Base-by-base conservation (phyloP, 2,888 invertebrate genomes). In the Pristionchus fissidentatus region DNA sequence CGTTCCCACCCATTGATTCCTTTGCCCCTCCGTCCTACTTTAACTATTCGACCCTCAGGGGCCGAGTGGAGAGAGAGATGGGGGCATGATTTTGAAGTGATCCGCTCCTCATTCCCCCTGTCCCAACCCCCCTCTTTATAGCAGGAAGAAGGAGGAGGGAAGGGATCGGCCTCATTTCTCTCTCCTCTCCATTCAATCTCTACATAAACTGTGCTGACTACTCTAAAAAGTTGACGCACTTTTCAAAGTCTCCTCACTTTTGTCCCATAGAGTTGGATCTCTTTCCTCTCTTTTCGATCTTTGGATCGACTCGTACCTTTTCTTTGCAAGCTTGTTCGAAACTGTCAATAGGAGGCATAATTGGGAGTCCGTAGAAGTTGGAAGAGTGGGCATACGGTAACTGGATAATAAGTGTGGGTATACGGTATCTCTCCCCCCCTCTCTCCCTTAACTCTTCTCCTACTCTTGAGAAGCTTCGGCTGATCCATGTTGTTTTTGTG, bases 221-320 rank as follows among this genome's bases (percentile, higher is more conserved):
- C 66, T n/a, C n/a, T 66, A 66, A 66, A 66, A 66, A 66, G 35
- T 66, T 66, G 35, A 38, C 66, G 66, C 66, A 66, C 66, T 66
- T 38, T n/a, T 46, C 13, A 75, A 49, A 49, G 46, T 75, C 41
- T 46, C 75, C 46, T 73, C 26, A 3, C 46, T 78, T 55, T 55
- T 35, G 26, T 29, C 73, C 4, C 73, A 15, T 49, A 15, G 19
- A 15, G 49, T 49, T 19, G 49, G 49, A 19, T 73, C 26, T 46
- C 55, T 29, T 46, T 46, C 49, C 38, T 75, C 75, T 32, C 13
- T 4, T n/a, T 46, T 32, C 38, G 49, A 75, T 49, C 49, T 46
- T 19, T 46, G 13, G 46, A 66, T 66, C 66, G 66, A 66, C 10
- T 66, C 66, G n/a, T 38, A 66, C 10, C 66, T 29, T 38, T 66